Conservation (phyloP, 2,113 vertebrate genomes). For the Phylloscopus whistleri region DNA sequence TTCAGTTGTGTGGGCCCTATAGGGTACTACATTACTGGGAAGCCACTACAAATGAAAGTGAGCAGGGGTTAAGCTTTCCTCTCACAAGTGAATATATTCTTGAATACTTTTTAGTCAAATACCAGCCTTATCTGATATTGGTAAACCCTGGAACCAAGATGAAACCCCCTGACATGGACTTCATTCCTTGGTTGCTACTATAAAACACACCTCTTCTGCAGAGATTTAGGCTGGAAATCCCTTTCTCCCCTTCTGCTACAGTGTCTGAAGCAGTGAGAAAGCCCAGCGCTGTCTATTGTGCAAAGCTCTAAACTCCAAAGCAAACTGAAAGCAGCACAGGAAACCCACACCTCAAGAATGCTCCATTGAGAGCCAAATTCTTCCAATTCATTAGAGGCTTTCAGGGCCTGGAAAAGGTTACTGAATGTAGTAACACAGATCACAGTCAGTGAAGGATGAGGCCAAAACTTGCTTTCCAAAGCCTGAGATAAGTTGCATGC, state of each 20-base stretch:
- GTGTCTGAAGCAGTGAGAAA: not conserved
- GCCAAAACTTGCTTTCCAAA: not conserved
- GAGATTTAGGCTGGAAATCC: not conserved
- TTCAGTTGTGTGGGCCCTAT: not conserved
- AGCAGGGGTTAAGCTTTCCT: not conserved
- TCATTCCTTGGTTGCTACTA: not conserved
- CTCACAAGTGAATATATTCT: not conserved
- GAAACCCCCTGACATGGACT: not conserved
- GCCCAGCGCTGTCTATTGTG: not conserved
- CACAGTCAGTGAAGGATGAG: not conserved
- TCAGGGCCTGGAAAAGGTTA: not conserved
- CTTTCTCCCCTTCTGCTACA: not conserved
- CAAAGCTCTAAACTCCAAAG: not conserved
- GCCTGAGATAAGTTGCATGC: not conserved
- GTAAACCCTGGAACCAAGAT: not conserved
- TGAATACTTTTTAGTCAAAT: not conserved
- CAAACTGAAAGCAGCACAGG: not conserved
- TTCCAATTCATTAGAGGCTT: not conserved
- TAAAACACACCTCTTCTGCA: not conserved
- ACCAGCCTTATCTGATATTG: not conserved
- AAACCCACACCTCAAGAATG: not conserved
- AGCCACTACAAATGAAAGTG: not conserved
- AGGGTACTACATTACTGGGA: not conserved
- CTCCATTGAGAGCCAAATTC: not conserved
- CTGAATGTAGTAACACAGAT: not conserved